Percentiles rank a stretch among this genome's conserved stretches.
These are phyloP conservation scores for Stenichneumon culpator DNA, from an alignment of 2,888 invertebrate genomes.

Conservation along the genomic window DNA sequence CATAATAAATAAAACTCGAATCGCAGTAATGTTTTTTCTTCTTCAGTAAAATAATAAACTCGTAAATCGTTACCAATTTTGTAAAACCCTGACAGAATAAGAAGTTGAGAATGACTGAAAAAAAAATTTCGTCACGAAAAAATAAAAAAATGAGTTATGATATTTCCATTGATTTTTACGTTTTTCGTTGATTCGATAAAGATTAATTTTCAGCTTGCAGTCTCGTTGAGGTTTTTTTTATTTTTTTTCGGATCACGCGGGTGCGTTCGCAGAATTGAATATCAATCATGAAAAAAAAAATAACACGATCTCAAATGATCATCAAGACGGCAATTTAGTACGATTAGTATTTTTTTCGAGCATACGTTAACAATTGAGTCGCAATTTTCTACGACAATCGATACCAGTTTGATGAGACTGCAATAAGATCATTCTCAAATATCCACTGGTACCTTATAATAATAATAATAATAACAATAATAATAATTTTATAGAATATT, in stretches of 20 bases:
- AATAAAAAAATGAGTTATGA: not conserved
- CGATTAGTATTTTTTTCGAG: slow-evolving; percentile 29
- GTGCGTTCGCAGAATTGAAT: slow-evolving; percentile 7
- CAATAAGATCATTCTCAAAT: slow-evolving; percentile 32
- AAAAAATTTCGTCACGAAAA: not conserved
- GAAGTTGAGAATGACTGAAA: not conserved
- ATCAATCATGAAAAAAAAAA: slow-evolving; percentile 30
- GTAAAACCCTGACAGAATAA: not conserved
- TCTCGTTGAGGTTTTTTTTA: not conserved
- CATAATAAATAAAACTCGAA: not conserved
- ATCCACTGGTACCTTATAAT: not conserved
- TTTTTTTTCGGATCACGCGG: not conserved
- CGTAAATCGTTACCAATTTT: not conserved
- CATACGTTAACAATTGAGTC: slow-evolving; percentile 19
- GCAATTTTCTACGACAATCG: slow-evolving; percentile 19
- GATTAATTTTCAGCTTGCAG: not conserved
- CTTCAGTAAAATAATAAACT: not conserved
- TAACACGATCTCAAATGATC: slow-evolving; percentile 25
- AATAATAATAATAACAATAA: slow-evolving; percentile 40
- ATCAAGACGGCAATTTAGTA: slow-evolving; percentile 41
- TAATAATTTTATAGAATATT: slow-evolving; percentile 61
- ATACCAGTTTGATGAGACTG: slow-evolving; percentile 33
- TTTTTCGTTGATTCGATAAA: not conserved
- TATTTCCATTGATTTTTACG: not conserved
- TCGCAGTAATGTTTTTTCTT: not conserved